These are phyloP conservation scores for Oconnorella tubifera DNA, from an alignment of 2,888 invertebrate species.

Conservation along the genomic window DNA sequence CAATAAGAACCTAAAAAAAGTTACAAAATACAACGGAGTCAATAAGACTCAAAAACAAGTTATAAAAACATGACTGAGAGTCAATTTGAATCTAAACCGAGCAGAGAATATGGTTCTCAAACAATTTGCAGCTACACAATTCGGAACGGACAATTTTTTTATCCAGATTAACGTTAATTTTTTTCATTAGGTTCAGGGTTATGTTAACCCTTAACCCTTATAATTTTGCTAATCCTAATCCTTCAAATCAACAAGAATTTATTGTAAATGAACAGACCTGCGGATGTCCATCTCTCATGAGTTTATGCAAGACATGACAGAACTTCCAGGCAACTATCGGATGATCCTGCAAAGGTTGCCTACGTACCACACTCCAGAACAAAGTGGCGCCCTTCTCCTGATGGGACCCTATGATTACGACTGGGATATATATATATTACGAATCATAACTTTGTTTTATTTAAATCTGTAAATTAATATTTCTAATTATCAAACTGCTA, in stretches of 20 bases:
- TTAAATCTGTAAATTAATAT: neutral
- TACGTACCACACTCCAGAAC: slow-evolving; percentile 75
- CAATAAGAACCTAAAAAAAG: no score
- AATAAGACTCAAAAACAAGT: no score
- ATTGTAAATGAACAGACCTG: slow-evolving; percentile 62
- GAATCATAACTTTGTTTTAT: neutral
- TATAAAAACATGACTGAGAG: no score
- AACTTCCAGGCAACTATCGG: slow-evolving; percentile 98
- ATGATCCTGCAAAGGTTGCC: slow-evolving; percentile 82
- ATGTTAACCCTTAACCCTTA: neutral
- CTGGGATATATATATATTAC: slow-evolving; percentile 30
- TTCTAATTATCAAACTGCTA: no score
- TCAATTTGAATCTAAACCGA: no score
- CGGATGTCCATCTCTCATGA: slow-evolving; percentile 89
- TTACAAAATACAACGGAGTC: no score
- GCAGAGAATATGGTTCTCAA: no score
- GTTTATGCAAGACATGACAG: slow-evolving; percentile 93
- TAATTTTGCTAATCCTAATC: neutral
- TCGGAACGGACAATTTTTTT: no score
- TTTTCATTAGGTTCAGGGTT: neutral
- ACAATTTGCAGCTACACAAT: no score
- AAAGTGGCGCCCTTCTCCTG: slow-evolving; percentile 84
- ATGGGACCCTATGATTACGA: slow-evolving; percentile 82
- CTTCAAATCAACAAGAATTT: neutral
- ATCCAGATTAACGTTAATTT: no score